Conservation (phyloP, 2,797 vertebrate species). For the Microctenopoma steveboyesi region DNA sequence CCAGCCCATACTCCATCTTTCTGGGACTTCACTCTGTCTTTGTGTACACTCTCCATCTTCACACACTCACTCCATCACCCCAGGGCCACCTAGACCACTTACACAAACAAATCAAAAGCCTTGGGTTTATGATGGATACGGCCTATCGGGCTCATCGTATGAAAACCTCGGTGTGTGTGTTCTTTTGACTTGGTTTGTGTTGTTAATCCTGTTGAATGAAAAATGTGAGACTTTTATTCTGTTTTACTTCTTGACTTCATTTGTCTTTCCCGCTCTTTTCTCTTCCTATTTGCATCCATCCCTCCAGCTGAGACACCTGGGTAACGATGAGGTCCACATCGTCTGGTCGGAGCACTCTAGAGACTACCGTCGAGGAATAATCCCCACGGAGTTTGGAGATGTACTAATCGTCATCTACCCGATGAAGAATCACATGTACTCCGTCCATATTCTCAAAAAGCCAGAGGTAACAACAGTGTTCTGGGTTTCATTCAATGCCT, state of each 20-base stretch:
- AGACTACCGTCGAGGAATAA: conserved; percentile 96
- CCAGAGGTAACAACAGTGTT: conserved; percentile 87
- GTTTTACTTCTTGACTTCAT: conserved; percentile 12
- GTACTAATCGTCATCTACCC: conserved; percentile 97
- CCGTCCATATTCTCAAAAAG: conserved; percentile 97
- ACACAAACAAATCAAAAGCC: conserved; percentile 51
- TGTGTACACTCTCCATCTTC: conserved; percentile 65
- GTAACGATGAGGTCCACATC: conserved; percentile 98
- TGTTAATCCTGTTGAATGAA: conserved; percentile 21
- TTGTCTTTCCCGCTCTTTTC: not conserved
- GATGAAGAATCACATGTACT: conserved; percentile 99
- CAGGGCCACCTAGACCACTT: conserved; percentile 59
- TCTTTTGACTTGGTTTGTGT: conserved; percentile 13
- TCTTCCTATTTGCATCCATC: not conserved
- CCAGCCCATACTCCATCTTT: conserved; percentile 70
- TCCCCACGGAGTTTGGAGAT: conserved; percentile 98
- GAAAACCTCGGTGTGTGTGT: conserved; percentile 9
- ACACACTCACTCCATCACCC: conserved; percentile 74
- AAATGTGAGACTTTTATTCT: conserved; percentile 24
- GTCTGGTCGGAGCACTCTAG: conserved; percentile 97
- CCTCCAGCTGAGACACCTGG: conserved; percentile 93
- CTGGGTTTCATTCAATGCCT: conserved; percentile 1
- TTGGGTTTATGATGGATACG: conserved; percentile 71
- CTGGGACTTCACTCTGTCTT: conserved; percentile 68
- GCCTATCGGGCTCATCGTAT: conserved; percentile 26